Base-by-base conservation (phyloP, 2,797 vertebrate species). In the Molothrus ater region DNA sequence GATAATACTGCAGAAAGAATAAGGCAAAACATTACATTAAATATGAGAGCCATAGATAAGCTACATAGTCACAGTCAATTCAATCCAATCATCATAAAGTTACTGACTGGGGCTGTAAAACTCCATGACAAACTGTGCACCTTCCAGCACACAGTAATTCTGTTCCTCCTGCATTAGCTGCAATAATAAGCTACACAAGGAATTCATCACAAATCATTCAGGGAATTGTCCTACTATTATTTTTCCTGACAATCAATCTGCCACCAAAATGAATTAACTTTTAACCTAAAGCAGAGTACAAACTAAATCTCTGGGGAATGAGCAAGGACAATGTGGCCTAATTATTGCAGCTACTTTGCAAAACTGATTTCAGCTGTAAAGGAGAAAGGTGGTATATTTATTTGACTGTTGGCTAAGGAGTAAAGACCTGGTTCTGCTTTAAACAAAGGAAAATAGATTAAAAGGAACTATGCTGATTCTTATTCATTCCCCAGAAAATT, bases 181-280 rank as follows among this genome's bases (percentile, higher is more conserved):
- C 47, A 95, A 84, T 75, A 94, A 91, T 87, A 56, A 95, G 63
- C 78, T 89, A 31, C 86, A 92, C 71, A 48, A 88, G 80, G 87
- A 95, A 85, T 60, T 71, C 56, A 93, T 54, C 84, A 86, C 47
- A 94, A 89, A 94, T 91, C 78, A 90, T 93, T 96, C 89, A 92
- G 90, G 93, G 94, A 96, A 95, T 93, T 95, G 95, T 64, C 90
- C 86, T 89, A 78, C 87, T 91, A 92, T 94, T 97, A 95, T 94
- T 96, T 69, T 95, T 80, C 75, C 91, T 92, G 95, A 96, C 95
- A 97, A 94, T 95, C 90, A 94, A 91, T 93, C 80, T 95, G 90
- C 92, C 92, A 95, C 78, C 66, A 96, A 96, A 97, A 96, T 94
- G 86, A 96, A 96, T 96, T 96, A 97, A 92, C 94, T 97, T 96